Evolutionary conservation across 2,113 vertebrate species (phyloP).

Genomic region (Cyanistes caeruleus): DNA sequence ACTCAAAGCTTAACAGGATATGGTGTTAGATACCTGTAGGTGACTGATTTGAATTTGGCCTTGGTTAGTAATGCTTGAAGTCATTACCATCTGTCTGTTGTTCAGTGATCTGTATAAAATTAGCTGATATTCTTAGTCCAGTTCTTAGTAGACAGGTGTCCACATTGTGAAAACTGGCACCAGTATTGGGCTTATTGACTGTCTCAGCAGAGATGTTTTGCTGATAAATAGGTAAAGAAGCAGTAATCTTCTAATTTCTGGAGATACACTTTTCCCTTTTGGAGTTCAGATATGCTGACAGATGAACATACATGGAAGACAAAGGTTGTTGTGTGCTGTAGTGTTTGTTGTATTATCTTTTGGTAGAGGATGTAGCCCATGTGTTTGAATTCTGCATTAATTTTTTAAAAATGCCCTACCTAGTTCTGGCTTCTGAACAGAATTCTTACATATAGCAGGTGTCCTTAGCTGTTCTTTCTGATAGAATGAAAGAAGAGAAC

Average conservation of each 20-base stretch:
- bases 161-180: conserved; percentile 57
- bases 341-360: neutral
- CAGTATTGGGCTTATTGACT: neutral
- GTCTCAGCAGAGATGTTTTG: neutral
- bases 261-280: neutral
- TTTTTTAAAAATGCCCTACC: neutral
- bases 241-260: neutral
- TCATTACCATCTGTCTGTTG: conserved; percentile 69
- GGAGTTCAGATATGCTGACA: neutral
- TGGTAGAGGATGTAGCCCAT: neutral
- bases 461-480: conserved; percentile 10
- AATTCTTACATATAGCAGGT: neutral
- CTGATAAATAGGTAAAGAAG: neutral
- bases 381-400: neutral
- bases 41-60: conserved; percentile 54
- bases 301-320: neutral
- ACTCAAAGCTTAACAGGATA: conserved; percentile 61
- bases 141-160: conserved; percentile 62
- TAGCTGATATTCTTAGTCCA: conserved; percentile 61
- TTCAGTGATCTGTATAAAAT: conserved; percentile 56
- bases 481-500: neutral
- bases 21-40: conserved; percentile 61
- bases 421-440: neutral
- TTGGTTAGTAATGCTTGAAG: conserved; percentile 57
- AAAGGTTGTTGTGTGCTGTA: neutral